Evolutionary conservation across 2,113 vertebrate species (phyloP), one percentile per base, ranked within the genome.

Genomic region (Alethe castanea): DNA sequence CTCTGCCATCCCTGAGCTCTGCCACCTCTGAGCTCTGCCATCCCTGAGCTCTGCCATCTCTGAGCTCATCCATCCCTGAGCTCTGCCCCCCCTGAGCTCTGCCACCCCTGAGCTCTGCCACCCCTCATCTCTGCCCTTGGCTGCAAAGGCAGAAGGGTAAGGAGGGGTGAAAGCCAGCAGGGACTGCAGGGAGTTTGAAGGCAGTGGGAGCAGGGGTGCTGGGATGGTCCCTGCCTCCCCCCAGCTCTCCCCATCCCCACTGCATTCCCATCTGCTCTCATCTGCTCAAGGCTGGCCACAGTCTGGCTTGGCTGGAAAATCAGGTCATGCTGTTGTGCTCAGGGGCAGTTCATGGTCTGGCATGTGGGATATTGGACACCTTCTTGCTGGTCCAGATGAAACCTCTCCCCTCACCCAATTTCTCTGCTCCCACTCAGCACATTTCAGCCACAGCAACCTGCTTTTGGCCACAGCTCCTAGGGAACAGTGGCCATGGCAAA

Each of bases 301-400:
- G 60, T 33, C 96, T 3, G 4, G 93, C 89, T 86, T 6, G 45
- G 90, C 90, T 93, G 81, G 92, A 94, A 96, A 94, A 92, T 80
- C 79, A 76, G 54, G 85, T 94, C 84, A 22, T 35, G 29, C 54
- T 4, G 11, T 22, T 81, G 86, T 44, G 92, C 77, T 93, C 36
- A 38, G 88, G 81, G 74, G 56, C 76, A 72, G 45, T 35, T 92
- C 60, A 8, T 44, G 72, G 67, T 20, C 71, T 48, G 72, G 20
- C 42, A 28, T 5, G 45, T 80, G 81, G 50, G 76, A 81, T 40
- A 65, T 14, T 11, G 83, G 60, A 77, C 80, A 73, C 67, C 59
- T 42, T 45, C 74, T 28, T 24, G 24, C 44, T 81, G 71, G 19
- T 45, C 53, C 36, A 29, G 35, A 6, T 6, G 2, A 64, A 79